A percentile compares a stretch with the other conserved stretches of the same genome.
phyloP scores from a whole-genome alignment of 2,888 invertebrate genomes.

The Drosophila vallismaia region DNA sequence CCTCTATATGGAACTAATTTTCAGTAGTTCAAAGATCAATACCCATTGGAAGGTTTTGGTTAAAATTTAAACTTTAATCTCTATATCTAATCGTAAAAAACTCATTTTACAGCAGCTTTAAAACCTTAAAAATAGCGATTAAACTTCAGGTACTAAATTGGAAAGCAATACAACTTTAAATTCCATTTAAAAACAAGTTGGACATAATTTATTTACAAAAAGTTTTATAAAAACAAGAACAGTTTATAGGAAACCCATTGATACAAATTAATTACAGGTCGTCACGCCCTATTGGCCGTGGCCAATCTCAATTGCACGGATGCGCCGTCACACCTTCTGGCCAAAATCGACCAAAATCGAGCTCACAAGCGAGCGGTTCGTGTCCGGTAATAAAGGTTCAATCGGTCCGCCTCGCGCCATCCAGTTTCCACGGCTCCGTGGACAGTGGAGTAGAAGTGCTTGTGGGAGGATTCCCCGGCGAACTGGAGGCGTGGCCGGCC shows the following conservation, averaged over 20 bases:
- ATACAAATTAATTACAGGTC: background rate
- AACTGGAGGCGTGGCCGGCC: conserved; percentile 86
- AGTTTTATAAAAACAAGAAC: background rate
- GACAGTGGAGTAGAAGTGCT: conserved; percentile 87
- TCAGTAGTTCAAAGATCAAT: background rate
- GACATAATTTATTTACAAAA: background rate
- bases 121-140: no score
- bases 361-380: conserved; percentile 64
- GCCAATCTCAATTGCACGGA: conserved; percentile 2
- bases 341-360: no score
- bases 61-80: background rate
- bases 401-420: conserved; percentile 88
- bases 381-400: conserved; percentile 82
- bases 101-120: background rate
- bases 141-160: no score
- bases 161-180: no score
- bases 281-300: background rate
- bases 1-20: background rate
- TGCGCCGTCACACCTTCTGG: background rate
- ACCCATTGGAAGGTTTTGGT: no score
- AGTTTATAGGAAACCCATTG: background rate
- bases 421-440: conserved; percentile 91
- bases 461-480: conserved; percentile 88
- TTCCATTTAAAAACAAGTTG: no score
- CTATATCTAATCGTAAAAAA: conserved; percentile 1